A percentile compares a stretch with the other conserved stretches of the same genome.
Conservation (phyloP, 2,113 vertebrate species). For the Cynopterus brachyotis region DNA sequence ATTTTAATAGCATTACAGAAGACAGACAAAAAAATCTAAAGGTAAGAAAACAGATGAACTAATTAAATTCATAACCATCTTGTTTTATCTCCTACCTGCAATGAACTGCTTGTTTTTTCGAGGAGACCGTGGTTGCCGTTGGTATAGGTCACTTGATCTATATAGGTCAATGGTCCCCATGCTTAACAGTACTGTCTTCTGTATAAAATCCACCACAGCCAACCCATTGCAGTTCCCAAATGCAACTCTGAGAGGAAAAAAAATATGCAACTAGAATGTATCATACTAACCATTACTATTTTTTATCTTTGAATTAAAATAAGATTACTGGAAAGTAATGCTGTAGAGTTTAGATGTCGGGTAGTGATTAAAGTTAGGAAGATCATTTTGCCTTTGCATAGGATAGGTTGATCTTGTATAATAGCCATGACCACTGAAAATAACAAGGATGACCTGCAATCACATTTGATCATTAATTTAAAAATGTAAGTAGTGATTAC, state of each 20-base stretch:
- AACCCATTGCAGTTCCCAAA: conserved; percentile 96
- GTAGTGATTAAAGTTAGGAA: conserved; percentile 4
- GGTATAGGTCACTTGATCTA: conserved; percentile 93
- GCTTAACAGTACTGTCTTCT: conserved; percentile 94
- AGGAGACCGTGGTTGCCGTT: conserved; percentile 94
- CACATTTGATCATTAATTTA: neutral
- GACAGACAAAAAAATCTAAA: conserved; percentile 71
- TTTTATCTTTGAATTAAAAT: conserved; percentile 43
- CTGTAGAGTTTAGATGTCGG: neutral
- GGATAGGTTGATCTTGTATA: neutral
- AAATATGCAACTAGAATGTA: conserved; percentile 4
- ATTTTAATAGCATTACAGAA: conserved; percentile 74
- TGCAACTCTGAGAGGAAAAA: conserved; percentile 87
- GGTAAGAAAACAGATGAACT: conserved; percentile 64
- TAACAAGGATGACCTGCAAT: neutral
- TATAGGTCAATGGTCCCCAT: conserved; percentile 95
- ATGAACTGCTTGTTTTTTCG: conserved; percentile 96
- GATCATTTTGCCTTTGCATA: neutral
- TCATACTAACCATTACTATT: conserved; percentile 8
- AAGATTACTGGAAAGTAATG: conserved; percentile 14
- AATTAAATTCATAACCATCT: conserved; percentile 50
- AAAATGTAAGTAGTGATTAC: neutral
- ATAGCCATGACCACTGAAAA: neutral
- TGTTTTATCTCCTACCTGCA: conserved; percentile 89
- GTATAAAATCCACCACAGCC: conserved; percentile 96